Evolutionary conservation across 2,797 vertebrate genomes (phyloP).

Genomic region (Tiaroga cobitis): DNA sequence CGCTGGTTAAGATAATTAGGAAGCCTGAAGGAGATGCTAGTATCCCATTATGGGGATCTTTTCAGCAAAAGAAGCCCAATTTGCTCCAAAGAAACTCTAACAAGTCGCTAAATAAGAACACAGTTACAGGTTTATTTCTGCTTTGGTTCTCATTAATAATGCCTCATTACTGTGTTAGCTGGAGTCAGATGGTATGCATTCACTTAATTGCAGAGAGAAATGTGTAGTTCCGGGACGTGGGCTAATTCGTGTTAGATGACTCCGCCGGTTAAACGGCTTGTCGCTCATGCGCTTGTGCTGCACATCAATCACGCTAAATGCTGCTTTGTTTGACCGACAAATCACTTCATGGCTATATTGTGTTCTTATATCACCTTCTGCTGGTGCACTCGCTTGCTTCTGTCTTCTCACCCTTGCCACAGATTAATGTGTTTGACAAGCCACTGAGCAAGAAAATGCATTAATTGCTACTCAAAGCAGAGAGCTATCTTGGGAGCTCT

Average conservation of each 20-base stretch:
- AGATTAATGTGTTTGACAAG: conserved; percentile 81
- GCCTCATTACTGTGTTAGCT: conserved; percentile 9
- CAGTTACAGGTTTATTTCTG: conserved; percentile 12
- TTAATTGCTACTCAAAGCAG: conserved; percentile 81
- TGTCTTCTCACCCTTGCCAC: conserved; percentile 64
- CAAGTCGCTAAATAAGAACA: not conserved
- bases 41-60: not conserved
- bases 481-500: conserved; percentile 77
- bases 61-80: not conserved
- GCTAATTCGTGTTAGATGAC: conserved; percentile 12
- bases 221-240: not conserved
- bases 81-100: not conserved
- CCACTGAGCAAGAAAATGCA: conserved; percentile 80
- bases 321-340: conserved; percentile 47
- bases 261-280: not conserved
- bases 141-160: conserved; percentile 24
- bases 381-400: conserved; percentile 42
- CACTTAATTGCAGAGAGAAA: not conserved
- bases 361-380: conserved; percentile 25
- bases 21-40: not conserved
- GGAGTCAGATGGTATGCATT: not conserved
- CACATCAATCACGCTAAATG: conserved; percentile 29
- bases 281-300: not conserved
- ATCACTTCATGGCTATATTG: conserved; percentile 36
- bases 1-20: conserved; percentile 6